Evolutionary conservation across 2,888 invertebrate genomes (phyloP), one percentile per base, ranked within the genome.

Genomic region (Shargacucullia verbasci): DNA sequence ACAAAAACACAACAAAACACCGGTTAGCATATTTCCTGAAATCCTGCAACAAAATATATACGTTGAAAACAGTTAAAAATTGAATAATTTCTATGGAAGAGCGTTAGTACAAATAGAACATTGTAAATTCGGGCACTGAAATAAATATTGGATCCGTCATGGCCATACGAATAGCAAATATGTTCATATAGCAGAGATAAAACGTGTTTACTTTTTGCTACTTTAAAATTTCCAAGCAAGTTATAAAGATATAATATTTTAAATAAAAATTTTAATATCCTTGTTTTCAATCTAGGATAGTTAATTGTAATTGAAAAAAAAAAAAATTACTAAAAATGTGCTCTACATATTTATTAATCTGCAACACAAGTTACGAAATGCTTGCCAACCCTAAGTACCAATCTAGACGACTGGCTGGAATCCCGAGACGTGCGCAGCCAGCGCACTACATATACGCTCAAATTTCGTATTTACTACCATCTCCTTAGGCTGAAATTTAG

Each of bases 321-420:
- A n/a, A n/a, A n/a, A n/a, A n/a, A n/a, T n/a, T n/a, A n/a, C n/a
- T n/a, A n/a, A n/a, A n/a, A n/a, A n/a, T n/a, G n/a, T n/a, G n/a
- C n/a, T n/a, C n/a, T n/a, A n/a, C n/a, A n/a, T n/a, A n/a, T n/a
- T n/a, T n/a, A n/a, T n/a, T n/a, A n/a, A 8, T 41, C 13, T 20
- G 14, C 39, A 31, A 31, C 2, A 20, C 2, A 20, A 20, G 20
- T 20, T 20, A 15, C 31, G 11, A 0, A 25, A 13, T 37, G 20
- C 4, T 63, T 60, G 77, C 6, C 83, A 88, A 65, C 87, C 88
- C 87, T 88, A 78, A 33, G 35, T 59, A 70, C 73, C 79, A 83
- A 87, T 84, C 82, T 84, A 76, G 80, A 76, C 76, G 74, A 68
- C 71, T 70, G 73, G 73, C 73, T 70, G 70, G 70, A 81, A 82